These are phyloP conservation scores for Equus quagga DNA, from an alignment of 2,113 vertebrate species.

Conservation along the genomic window DNA sequence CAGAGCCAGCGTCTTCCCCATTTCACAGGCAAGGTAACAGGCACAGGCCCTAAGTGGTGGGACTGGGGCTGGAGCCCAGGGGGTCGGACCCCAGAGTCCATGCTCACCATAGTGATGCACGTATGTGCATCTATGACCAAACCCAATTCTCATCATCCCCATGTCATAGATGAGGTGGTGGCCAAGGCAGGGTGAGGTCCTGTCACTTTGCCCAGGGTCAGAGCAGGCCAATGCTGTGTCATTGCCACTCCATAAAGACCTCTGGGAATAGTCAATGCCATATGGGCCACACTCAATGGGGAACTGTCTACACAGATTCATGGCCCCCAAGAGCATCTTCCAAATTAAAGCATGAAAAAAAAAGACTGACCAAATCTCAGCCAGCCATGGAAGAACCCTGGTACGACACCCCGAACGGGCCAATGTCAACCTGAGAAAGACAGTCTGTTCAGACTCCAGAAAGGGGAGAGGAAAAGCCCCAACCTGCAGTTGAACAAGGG, in stretches of 20 bases:
- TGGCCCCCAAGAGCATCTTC: not conserved
- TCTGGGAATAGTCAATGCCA: not conserved
- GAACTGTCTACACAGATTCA: not conserved
- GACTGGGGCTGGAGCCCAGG: not conserved
- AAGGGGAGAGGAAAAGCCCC: not conserved
- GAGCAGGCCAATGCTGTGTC: no score
- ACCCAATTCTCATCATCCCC: not conserved
- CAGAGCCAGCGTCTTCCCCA: not conserved
- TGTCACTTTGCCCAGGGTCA: not conserved
- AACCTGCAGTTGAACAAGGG: not conserved
- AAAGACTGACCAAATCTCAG: not conserved
- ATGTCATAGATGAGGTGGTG: not conserved
- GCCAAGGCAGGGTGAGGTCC: not conserved
- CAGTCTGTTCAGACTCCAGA: not conserved
- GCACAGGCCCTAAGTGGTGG: not conserved
- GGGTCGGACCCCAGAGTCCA: not conserved
- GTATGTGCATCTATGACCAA: no score
- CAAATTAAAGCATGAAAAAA: not conserved
- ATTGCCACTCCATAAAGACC: not conserved
- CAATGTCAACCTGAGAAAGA: not conserved
- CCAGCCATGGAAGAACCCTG: not conserved
- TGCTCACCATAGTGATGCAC: not conserved
- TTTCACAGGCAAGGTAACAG: not conserved
- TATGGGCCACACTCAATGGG: not conserved
- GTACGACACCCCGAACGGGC: not conserved